phyloP scores from a whole-genome alignment of 2,888 invertebrate species.

The Digitonthophagus gazella region DNA sequence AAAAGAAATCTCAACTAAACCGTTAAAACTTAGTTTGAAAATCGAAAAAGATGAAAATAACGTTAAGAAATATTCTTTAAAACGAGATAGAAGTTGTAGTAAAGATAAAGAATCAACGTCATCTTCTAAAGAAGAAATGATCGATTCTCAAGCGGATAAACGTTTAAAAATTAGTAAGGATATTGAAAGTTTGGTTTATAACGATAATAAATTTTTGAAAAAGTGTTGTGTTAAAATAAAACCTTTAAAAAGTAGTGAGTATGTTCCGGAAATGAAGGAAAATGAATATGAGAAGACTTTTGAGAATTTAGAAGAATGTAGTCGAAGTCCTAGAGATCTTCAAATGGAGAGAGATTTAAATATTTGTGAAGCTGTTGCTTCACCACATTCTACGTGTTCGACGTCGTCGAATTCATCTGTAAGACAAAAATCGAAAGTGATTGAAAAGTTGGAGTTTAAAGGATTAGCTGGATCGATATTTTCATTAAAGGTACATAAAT shows the following conservation, averaged over 20 bases:
- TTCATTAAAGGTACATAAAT: background rate
- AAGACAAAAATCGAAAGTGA: slow-evolving; percentile 2
- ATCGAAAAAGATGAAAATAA: background rate
- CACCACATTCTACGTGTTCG: background rate
- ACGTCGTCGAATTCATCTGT: background rate
- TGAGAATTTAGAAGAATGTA: background rate
- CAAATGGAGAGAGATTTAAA: background rate
- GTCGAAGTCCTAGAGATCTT: background rate
- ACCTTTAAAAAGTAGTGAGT: background rate
- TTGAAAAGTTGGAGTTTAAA: slow-evolving; percentile 6
- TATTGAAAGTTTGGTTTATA: background rate
- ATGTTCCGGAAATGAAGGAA: background rate
- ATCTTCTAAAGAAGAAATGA: background rate
- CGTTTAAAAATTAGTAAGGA: slow-evolving; percentile 2
- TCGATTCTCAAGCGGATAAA: background rate
- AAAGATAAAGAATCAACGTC: background rate
- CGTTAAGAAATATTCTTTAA: background rate
- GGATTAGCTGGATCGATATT: slow-evolving; percentile 4
- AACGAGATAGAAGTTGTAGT: background rate
- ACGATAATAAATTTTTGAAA: slow-evolving; percentile 10
- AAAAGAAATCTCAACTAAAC: too few relatives aligned
- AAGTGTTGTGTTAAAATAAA: slow-evolving; percentile 4
- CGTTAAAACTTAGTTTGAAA: background rate
- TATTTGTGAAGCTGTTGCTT: background rate
- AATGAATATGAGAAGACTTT: background rate